Evolutionary conservation across 2,888 invertebrate species (phyloP), one percentile per base, ranked within the genome.

Genomic region (Plagodis dolabraria): DNA sequence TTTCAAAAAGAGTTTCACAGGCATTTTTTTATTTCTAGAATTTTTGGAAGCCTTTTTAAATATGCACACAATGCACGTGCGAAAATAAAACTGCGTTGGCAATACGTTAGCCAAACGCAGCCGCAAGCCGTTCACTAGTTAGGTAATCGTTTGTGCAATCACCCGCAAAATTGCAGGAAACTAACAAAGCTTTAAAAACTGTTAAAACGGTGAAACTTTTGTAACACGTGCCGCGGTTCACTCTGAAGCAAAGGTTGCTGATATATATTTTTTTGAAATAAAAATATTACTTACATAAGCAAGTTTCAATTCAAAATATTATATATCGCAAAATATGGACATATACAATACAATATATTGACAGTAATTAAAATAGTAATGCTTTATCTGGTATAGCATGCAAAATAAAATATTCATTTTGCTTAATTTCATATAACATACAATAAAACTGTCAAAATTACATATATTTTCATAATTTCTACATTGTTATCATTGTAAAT

Each of bases 61-160:
- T 8, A 45, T 12, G 0, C 7, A 36, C 33, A 47, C 11, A 35
- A 35, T 11, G 12, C 11, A 5, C 8, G 35, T 11, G 33, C 5
- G 11, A 35, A 34, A 43, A 43, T 6, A n/a, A 34, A 42, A 50
- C n/a, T 11, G 7, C 36, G 22, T 11, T 45, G 36, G 6, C 22
- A 52, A 33, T 44, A 52, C 34, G 38, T 33, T 53, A 44, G 35
- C 47, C 33, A 33, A 53, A 46, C 49, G 59, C 52, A 55, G 43
- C 61, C 59, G 34, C 63, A 61, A 63, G 49, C 59, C 60, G 47
- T 53, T 50, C 33, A 38, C 57, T 52, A 57, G 65, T 65, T 60
- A 63, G 57, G 56, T 57, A 62, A 55, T 67, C 60, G 60, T 64
- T 67, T 62, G 64, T 56, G 57, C 66, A 48, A 64, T 62, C 64